Base-by-base conservation (phyloP, 2,113 vertebrate species). In the Mugil cephalus region DNA sequence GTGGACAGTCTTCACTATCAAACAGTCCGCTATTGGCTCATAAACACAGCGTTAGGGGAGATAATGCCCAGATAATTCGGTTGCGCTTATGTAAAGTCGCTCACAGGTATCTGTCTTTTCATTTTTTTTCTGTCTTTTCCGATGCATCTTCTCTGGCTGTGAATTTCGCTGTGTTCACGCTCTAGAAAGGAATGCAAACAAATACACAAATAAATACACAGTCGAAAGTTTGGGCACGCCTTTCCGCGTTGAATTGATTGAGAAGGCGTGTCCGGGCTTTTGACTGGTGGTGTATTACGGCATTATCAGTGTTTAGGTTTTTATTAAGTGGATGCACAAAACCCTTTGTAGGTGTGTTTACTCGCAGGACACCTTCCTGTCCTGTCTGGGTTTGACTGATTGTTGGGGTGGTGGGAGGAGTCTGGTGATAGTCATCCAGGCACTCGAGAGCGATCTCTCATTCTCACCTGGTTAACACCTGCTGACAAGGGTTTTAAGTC, bases 371-470 rank as follows among this genome's bases (percentile, higher is more conserved):
- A 30, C 39, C 54, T 59, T 65, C 36, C 74, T 64, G n/a, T 63
- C 30, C 39, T 15, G 19, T 79, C 45, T 66, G 19, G 70, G 53
- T n/a, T 1, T 15, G 19, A 43, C 53, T 56, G 58, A 67, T 77
- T 82, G 62, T 21, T 43, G 10, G 8, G n/a, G 18, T 15, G 19
- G 17, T 53, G 79, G 89, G 89, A 59, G 83, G 84, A 85, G 87
- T 75, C 77, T 58, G 30, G 6, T 54, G 70, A 62, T 68, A 81
- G 69, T 69, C 0, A 1, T 53, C 47, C 12, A 78, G 12, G 63
- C 47, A 17, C 36, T 66, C 61, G 6, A 62, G 40, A 34, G 47
- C 6, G 10, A 15, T 65, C 17, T 47, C 45, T 79, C 70, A 54
- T 65, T 61, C 68, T 81, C 73, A 82, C 71, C 65, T 81, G 77